Percentiles rank a stretch among this genome's conserved stretches.
phyloP scores from a whole-genome alignment of 1,140 invertebrate species.

The Acyrthosiphon pisum region DNA sequence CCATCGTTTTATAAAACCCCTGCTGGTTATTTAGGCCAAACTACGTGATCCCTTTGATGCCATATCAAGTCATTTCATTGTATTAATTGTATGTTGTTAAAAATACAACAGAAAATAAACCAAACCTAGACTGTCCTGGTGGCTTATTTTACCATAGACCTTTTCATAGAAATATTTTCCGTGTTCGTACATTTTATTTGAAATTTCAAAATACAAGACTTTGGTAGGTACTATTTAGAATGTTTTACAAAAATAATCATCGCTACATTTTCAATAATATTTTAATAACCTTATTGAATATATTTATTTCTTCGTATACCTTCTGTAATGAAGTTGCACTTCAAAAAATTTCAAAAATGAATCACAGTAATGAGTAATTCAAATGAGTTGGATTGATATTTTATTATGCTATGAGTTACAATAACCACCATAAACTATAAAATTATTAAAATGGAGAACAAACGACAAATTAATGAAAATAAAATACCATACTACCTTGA shows the following conservation, averaged over 20 bases:
- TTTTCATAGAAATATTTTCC: neutral
- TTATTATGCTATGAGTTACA: neutral
- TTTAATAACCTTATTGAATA: too few relatives aligned
- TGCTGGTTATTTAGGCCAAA: too few relatives aligned
- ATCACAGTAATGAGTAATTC: neutral
- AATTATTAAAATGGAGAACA: neutral
- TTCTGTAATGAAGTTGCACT: too few relatives aligned
- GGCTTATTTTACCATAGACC: neutral
- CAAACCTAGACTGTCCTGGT: neutral
- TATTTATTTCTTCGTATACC: too few relatives aligned
- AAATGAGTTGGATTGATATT: neutral
- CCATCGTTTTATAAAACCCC: too few relatives aligned
- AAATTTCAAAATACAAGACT: neutral
- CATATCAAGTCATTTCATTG: too few relatives aligned
- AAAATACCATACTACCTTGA: neutral
- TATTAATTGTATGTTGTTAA: too few relatives aligned
- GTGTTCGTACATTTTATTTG: neutral
- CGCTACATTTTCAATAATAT: neutral
- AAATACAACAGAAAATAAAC: too few relatives aligned
- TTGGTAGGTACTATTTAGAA: neutral
- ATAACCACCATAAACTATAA: neutral
- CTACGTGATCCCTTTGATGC: too few relatives aligned
- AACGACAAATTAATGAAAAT: neutral
- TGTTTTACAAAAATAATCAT: neutral
- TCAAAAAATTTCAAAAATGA: neutral